Evolutionary conservation across 2,113 vertebrate species (phyloP), one percentile per base, ranked within the genome.

Genomic region (Helogale parvula): DNA sequence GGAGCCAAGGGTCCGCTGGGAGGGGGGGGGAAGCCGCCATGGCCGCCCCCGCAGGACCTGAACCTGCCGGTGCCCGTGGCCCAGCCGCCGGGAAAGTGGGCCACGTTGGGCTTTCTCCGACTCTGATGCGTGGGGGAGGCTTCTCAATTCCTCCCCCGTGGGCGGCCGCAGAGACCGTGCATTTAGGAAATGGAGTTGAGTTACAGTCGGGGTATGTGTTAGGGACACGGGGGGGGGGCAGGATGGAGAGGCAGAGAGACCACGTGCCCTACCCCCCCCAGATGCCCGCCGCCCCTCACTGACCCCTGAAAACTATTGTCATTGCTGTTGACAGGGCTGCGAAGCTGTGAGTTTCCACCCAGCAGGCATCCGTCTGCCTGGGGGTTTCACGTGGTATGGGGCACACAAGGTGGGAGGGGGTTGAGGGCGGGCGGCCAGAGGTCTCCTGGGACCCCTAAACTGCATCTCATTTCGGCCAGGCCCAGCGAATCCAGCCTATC

Each of bases 281-380:
- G 50, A 54, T 69, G 76, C 63, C 80, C 3, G 80, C n/a, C 69
- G 88, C 17, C 72, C 57, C 72, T 27, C 21, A 6, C 57, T 60
- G 57, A 21, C 25, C 50, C 23, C 35, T 16, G 29, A 90, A 86
- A 90, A 90, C 69, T 16, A 12, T 92, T 93, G 97, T 98, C 68
- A 4, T 54, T 1, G 2, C 89, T 10, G 50, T 68, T 97, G 97
- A 98, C 98, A 81, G 14, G 1, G 13, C 0, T 17, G 57, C 94
- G 96, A 41, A 33, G 60, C 96, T 29, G 1, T 94, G 71, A 83
- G 83, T 97, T 94, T 66, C 41, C 76, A 0, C 83, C 13, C 5
- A 2, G 9, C 47, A 0, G 66, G 38, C 93, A 63, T 66, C 84
- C 45, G 1, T 97, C 94, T 97, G 93, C 88, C 35, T 60, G 89